Base-by-base conservation (phyloP, 2,888 invertebrate genomes). In the Morpho achilles region DNA sequence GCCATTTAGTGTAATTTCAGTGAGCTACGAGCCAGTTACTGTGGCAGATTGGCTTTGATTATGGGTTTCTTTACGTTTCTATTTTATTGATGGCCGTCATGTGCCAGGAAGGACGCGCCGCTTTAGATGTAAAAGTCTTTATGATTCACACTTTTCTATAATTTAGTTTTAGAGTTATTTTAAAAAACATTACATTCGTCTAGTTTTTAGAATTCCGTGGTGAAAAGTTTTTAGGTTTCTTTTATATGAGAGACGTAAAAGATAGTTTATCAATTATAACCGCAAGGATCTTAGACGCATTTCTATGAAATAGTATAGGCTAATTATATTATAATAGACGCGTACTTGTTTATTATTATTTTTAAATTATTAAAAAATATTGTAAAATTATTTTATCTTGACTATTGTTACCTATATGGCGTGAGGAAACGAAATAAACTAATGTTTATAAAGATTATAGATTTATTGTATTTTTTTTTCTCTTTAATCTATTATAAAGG, bases 1-100 rank as follows among this genome's bases (percentile, higher is more conserved):
- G 72, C 80, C 75, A 82, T 88, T 87, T 76, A 65, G 76, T 81
- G 79, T 82, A 81, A 86, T 88, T 84, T 79, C 69, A 74, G 70
- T 87, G 84, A 88, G 80, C 71, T 84, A 88, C 72, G 83, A 74
- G 70, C 70, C 74, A 70, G 75, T 84, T 82, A 75, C 69, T 73
- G 71, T 69, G 74, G 73, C 75, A 62, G 67, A 72, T 74, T 75
- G 74, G 70, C 78, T 86, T 82, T 84, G 82, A 83, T 82, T 80
- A 77, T 73, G 68, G 71, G 71, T 74, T 73, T 77, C 78, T 81
- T 79, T 76, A 72, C 70, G 72, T 48, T 74, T 80, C 74, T 72
- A 73, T 67, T 69, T 77, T 79, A 80, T 80, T 80, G 72, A 77
- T 78, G 68, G 71, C 68, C 63, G 68, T 66, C 78, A 78, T 77